Base-by-base conservation (phyloP, 2,113 vertebrate genomes). In the Ctenodactylus gundi region DNA sequence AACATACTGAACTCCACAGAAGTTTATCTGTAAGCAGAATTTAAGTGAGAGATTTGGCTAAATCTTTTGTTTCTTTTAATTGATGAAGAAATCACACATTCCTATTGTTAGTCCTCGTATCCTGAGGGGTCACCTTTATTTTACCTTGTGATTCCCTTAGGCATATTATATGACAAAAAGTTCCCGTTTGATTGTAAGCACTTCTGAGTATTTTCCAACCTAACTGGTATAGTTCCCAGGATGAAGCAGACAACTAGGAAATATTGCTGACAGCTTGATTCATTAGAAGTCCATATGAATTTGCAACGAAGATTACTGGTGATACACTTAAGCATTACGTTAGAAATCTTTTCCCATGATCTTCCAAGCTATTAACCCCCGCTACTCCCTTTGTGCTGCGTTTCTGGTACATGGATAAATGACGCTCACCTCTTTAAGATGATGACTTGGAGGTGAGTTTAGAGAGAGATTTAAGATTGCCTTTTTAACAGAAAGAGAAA, bases 391-490 rank as follows among this genome's bases (percentile, higher is more conserved):
- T 83, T 60, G 23, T 88, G 60, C 44, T 75, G 5, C 94, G 62
- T 60, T 85, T 94, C 85, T 46, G 36, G 18, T 78, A 29, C 49
- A 62, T 34, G 39, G 87, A 83, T 27, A 76, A 80, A 72, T 88
- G 46, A 73, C 53, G 39, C 46, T 87, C 72, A 78, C 62, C 8
- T 85, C 73, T 95, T 87, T 65, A 84, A 70, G 41, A 87, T 25
- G n/a, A 70, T 41, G 53, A 44, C 6, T 70, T 91, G 36, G 0
- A 4, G 67, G 36, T 31, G 15, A 31, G 34, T 90, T 88, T 89
- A 82, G 39, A 82, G 65, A 94, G 55, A 94, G 23, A 91, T 72
- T 93, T 84, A 60, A 95, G 95, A 91, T 89, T 92, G 78, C 7
- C 67, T 93, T 96, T 88, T 81, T 81, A 92, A 86, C 53, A 58